Conservation (phyloP, 2,113 vertebrate genomes). For the Phoenicopterus ruber region DNA sequence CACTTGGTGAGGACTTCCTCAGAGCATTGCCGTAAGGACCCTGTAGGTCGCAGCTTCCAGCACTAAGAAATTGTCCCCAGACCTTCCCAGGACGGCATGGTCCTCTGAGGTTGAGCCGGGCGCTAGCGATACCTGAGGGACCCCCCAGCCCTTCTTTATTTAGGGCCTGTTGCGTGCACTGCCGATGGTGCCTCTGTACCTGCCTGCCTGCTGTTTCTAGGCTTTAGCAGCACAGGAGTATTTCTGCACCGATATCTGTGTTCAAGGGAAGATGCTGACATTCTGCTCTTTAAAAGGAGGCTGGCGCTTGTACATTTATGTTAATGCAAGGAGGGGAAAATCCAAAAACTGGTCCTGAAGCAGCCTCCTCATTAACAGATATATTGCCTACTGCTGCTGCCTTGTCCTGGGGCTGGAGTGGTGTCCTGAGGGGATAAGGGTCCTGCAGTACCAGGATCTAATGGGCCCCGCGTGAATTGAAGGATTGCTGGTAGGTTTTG, state of each 20-base stretch:
- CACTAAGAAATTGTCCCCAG: not conserved
- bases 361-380: not conserved
- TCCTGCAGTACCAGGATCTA: not conserved
- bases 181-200: not conserved
- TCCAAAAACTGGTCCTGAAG: not conserved
- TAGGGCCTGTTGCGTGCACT: not conserved
- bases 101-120: not conserved
- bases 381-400: not conserved
- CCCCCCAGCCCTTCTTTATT: not conserved
- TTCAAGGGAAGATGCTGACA: not conserved
- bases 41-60: not conserved
- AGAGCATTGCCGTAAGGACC: not conserved
- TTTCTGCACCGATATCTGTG: not conserved
- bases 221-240: not conserved
- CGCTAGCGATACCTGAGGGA: not conserved
- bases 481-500: not conserved
- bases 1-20: not conserved
- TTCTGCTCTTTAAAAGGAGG: not conserved
- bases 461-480: fast-evolving
- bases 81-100: not conserved
- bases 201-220: not conserved
- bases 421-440: not conserved
- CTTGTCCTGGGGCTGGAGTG: not conserved
- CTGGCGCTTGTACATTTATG: not conserved
- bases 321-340: not conserved